These are phyloP conservation scores for Taxidea taxus DNA, from an alignment of 2,113 vertebrate species.

Conservation along the genomic window DNA sequence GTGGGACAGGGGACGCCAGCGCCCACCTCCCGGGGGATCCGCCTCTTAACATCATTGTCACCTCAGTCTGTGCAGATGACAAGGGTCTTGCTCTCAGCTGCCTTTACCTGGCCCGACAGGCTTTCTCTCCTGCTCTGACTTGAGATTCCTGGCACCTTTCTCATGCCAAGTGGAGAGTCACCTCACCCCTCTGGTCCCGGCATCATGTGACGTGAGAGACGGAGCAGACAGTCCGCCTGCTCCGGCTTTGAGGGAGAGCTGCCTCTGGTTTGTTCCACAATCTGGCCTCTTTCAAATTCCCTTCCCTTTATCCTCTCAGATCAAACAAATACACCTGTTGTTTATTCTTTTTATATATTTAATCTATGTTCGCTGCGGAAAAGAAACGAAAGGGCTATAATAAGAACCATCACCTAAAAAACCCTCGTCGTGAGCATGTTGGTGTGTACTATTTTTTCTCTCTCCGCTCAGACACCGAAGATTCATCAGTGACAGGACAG, in stretches of 20 bases:
- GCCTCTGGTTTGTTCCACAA: not conserved
- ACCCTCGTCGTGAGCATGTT: not conserved
- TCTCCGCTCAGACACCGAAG: not conserved
- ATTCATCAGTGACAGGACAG: not conserved
- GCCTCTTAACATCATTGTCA: not conserved
- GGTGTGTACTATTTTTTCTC: not conserved
- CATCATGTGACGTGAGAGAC: rapidly evolving
- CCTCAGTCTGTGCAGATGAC: not conserved
- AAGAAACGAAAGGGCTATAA: not conserved
- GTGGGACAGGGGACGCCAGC: not conserved
- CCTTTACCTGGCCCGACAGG: not conserved
- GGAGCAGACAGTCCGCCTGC: not conserved
- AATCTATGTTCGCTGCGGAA: not conserved
- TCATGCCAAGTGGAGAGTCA: not conserved
- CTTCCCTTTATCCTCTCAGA: not conserved
- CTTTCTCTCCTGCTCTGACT: not conserved
- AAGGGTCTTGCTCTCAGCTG: not conserved
- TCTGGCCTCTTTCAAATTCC: not conserved
- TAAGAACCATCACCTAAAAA: not conserved
- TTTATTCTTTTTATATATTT: not conserved
- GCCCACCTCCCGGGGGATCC: not conserved
- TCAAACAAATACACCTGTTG: not conserved
- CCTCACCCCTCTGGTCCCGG: not conserved
- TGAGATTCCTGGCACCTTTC: not conserved
- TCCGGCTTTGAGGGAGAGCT: not conserved